phyloP scores from a whole-genome alignment of 1,140 invertebrate species.

The Antheraea mylitta region DNA sequence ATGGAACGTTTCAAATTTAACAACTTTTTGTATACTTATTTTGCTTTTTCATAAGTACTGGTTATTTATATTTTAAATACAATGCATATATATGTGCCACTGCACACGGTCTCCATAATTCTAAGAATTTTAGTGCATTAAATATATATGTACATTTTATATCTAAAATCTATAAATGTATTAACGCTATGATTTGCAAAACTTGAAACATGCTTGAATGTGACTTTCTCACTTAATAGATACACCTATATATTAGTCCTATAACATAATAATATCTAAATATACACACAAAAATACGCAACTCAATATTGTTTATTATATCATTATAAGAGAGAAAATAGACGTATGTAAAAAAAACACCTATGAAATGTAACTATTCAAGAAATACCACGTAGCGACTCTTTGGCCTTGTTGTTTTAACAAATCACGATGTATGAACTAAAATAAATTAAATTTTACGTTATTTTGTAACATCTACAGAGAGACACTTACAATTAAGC shows the following conservation, averaged over 20 bases:
- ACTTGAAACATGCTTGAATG: not conserved
- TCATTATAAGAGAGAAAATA: not conserved
- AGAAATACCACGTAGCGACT: constrained; percentile 22
- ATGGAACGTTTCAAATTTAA: too few relatives aligned
- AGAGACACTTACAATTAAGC: constrained; percentile 6
- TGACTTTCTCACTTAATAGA: not conserved
- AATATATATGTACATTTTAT: constrained; percentile 3
- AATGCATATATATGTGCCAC: not conserved
- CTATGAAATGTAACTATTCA: constrained; percentile 21
- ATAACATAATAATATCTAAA: not conserved
- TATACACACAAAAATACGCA: not conserved
- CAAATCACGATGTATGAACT: constrained; percentile 16
- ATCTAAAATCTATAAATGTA: constrained; percentile 3
- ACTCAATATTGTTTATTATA: too few relatives aligned
- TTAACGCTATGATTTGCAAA: not conserved
- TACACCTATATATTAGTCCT: not conserved
- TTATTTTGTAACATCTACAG: constrained; percentile 8
- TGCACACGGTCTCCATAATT: constrained; percentile 8
- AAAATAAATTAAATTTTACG: constrained; percentile 21
- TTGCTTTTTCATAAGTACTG: too few relatives aligned
- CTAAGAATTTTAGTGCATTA: not conserved
- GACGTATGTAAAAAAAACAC: constrained; percentile 4
- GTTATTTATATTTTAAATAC: not conserved
- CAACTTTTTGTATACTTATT: too few relatives aligned
- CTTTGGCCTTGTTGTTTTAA: constrained; percentile 33